These are phyloP conservation scores for Chromobotia macracanthus DNA, from an alignment of 2,797 vertebrate genomes.

Conservation along the genomic window DNA sequence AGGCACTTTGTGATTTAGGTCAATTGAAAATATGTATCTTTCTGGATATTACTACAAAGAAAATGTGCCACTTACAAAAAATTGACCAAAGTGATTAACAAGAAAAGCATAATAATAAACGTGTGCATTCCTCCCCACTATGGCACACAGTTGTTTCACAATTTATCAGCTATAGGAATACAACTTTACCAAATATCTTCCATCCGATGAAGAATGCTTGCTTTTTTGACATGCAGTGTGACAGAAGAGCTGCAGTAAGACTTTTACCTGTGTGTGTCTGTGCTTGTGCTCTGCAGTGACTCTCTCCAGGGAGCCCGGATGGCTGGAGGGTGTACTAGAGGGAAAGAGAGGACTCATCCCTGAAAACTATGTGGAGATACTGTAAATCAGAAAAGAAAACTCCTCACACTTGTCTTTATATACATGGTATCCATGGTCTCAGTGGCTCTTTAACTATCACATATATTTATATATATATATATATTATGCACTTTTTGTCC, in stretches of 20 bases:
- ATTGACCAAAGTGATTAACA: too few species aligned
- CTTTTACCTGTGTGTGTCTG: conserved; percentile 54
- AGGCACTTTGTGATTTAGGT: too few species aligned
- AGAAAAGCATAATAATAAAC: not conserved
- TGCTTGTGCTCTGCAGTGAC: conserved; percentile 79
- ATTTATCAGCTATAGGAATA: not conserved
- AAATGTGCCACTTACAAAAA: too few species aligned
- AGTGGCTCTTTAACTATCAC: conserved; percentile 40
- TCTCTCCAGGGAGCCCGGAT: conserved; percentile 94
- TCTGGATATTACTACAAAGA: too few species aligned
- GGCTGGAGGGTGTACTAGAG: conserved; percentile 95
- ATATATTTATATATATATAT: conserved; percentile 17
- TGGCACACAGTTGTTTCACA: not conserved
- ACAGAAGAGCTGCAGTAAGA: conserved; percentile 28
- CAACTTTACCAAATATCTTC: not conserved
- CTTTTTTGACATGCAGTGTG: conserved; percentile 32
- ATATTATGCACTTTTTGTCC: conserved; percentile 16
- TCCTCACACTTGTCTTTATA: conserved; percentile 59
- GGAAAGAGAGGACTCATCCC: conserved; percentile 96
- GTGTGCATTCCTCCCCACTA: not conserved
- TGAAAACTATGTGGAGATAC: conserved; percentile 95
- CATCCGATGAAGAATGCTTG: conserved; percentile 1
- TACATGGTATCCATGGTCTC: conserved; percentile 90
- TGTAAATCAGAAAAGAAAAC: conserved; percentile 72
- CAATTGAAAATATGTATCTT: too few species aligned